Base-by-base conservation (phyloP, 1,140 invertebrate genomes). In the Chelonus insularis region DNA sequence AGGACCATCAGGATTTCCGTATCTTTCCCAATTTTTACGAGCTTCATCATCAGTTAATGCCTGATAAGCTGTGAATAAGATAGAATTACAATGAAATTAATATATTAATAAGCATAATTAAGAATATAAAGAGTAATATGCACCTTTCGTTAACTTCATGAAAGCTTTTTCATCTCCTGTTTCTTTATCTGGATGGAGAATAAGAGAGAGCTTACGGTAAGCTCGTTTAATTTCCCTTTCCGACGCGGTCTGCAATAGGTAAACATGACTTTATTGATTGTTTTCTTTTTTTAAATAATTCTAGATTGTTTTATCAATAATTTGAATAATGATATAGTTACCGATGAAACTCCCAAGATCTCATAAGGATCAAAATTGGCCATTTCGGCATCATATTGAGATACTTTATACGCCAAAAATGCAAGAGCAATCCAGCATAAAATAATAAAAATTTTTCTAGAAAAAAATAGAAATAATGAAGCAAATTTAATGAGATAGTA, bases 1-100 rank as follows among this genome's bases (percentile, higher is more conserved):
- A 25, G 98, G 98, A 4, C 98, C 98, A 88, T 99, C 97, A 9
- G 97, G 97, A 86, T 99, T 99, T 34, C 98, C 98, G 87, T 98
- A 98, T 78, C 96, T 94, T 76, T 98, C 94, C 94, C 96, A 99
- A 83, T 99, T 99, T 77, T 91, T 91, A 68, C 93, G 87, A 5
- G 97, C 92, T 81, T 97, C 95, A 71, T 98, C 96, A 84, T 99
- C 96, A 36, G 97, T 99, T 60, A 91, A 87, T 62, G 90, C 94
- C 85, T 90, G 83, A 66, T 87, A 88, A 57, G 86, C 86, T 87
- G 67, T 45, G 14, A 41, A 51, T 23, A 63, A 32, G 56, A 62
- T n/a, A 70, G 71, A 73, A 71, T 68, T n/a, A n/a, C n/a, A n/a
- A n/a, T n/a, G n/a, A n/a, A n/a, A n/a, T n/a, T n/a, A n/a, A n/a